These are phyloP conservation scores for Porites lutea DNA, from an alignment of 64 coral and sea anemone species.

Conservation along the genomic window DNA sequence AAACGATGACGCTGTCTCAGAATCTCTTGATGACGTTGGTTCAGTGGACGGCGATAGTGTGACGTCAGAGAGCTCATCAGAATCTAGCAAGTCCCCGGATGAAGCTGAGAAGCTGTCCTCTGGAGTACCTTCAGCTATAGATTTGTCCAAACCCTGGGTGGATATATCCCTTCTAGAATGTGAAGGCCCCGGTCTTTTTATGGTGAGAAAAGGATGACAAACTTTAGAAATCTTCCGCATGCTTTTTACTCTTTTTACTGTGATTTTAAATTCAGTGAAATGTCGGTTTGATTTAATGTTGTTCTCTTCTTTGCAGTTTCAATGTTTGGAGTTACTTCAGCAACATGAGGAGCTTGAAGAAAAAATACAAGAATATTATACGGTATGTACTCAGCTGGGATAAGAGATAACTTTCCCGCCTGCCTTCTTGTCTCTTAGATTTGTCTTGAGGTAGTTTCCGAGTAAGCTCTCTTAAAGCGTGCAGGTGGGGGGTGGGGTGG, in stretches of 20 bases:
- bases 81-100: conserved; percentile 61
- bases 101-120: conserved; percentile 57
- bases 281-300: background rate
- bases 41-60: conserved; percentile 41
- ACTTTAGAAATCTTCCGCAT: too few species aligned
- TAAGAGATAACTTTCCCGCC: too few species aligned
- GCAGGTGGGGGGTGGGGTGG: too few species aligned
- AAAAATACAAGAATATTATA: conserved; percentile 69
- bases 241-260: too few species aligned
- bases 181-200: conserved; percentile 67
- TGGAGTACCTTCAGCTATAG: conserved; percentile 27
- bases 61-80: conserved; percentile 59
- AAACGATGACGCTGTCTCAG: background rate
- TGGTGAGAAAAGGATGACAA: conserved; percentile 17
- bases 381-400: background rate
- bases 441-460: too few species aligned
- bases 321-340: conserved; percentile 43
- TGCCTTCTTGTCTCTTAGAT: too few species aligned
- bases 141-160: conserved; percentile 65
- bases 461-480: too few species aligned
- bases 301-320: conserved; percentile 53
- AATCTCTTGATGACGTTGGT: conserved; percentile 2
- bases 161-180: conserved; percentile 75
- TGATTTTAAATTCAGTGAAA: too few species aligned
- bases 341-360: conserved; percentile 51